Conservation (phyloP, 1,140 invertebrate species). For the Asobara japonica region DNA sequence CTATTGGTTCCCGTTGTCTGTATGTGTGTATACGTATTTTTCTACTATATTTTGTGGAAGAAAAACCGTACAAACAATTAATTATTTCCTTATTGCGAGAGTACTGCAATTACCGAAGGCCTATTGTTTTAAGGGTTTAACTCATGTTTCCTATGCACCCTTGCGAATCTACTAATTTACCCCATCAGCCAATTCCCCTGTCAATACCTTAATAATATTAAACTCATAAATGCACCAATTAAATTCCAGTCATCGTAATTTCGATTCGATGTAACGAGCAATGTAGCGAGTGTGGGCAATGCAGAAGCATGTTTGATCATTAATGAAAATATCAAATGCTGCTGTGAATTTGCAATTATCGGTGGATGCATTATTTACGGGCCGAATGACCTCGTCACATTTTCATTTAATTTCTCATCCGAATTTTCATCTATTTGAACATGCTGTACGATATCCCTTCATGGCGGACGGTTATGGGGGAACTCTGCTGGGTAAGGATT, state of each 20-base stretch:
- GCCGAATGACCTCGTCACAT: background rate
- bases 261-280: background rate
- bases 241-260: background rate
- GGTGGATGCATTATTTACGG: background rate
- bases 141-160: too few relatives aligned
- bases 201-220: background rate
- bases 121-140: too few relatives aligned
- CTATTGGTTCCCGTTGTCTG: too few relatives aligned
- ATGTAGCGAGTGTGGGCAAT: background rate
- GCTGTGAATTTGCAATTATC: background rate
- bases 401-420: background rate
- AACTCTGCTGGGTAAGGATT: slow-evolving; percentile 45
- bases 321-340: background rate
- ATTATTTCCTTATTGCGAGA: too few relatives aligned
- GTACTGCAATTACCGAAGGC: too few relatives aligned
- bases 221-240: background rate
- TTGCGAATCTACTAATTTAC: too few relatives aligned
- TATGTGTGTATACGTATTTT: too few relatives aligned
- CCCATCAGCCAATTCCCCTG: too few relatives aligned
- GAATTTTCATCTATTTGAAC: background rate
- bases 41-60: too few relatives aligned
- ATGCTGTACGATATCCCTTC: slow-evolving; percentile 1
- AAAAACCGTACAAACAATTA: too few relatives aligned
- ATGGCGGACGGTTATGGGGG: slow-evolving; percentile 25
- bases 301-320: background rate